Percentiles rank a stretch among this genome's conserved stretches.
phyloP scores from a whole-genome alignment of 92 coral and sea anemone genomes.

The Diadumene lineata region DNA sequence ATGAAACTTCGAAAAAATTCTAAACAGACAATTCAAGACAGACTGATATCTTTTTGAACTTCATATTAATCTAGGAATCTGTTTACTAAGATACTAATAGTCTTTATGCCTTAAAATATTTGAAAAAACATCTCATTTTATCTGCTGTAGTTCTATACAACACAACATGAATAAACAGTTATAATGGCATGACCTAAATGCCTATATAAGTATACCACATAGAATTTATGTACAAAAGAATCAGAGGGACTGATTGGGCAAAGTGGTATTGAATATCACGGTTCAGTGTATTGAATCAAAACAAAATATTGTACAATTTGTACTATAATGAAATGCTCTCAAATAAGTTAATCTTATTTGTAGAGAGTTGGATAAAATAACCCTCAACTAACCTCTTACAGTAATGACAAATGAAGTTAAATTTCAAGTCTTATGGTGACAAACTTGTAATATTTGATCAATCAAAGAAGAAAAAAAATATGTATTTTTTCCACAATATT shows the following conservation, averaged over 20 bases:
- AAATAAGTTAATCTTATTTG: background rate
- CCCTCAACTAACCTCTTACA: background rate
- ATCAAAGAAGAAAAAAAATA: background rate
- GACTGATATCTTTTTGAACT: too few species aligned
- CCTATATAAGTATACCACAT: conserved; percentile 4
- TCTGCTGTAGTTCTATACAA: background rate
- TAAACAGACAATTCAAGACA: too few species aligned
- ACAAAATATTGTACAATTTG: conserved; percentile 1
- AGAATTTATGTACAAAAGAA: background rate
- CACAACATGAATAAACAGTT: background rate
- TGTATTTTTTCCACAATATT: background rate
- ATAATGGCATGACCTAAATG: conserved; percentile 15
- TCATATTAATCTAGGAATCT: too few species aligned
- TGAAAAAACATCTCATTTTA: too few species aligned
- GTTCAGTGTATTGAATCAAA: background rate
- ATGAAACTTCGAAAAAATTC: too few species aligned
- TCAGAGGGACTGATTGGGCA: too few species aligned
- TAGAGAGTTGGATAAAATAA: background rate
- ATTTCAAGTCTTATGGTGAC: background rate
- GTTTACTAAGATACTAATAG: too few species aligned
- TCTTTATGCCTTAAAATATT: too few species aligned
- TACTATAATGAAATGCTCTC: background rate
- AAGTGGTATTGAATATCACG: background rate
- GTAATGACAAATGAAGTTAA: background rate
- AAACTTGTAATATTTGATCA: background rate